Percentiles rank a stretch among this genome's conserved stretches.
These are phyloP conservation scores for Notodonta dromedarius DNA, from an alignment of 2,888 invertebrate species.

Conservation along the genomic window DNA sequence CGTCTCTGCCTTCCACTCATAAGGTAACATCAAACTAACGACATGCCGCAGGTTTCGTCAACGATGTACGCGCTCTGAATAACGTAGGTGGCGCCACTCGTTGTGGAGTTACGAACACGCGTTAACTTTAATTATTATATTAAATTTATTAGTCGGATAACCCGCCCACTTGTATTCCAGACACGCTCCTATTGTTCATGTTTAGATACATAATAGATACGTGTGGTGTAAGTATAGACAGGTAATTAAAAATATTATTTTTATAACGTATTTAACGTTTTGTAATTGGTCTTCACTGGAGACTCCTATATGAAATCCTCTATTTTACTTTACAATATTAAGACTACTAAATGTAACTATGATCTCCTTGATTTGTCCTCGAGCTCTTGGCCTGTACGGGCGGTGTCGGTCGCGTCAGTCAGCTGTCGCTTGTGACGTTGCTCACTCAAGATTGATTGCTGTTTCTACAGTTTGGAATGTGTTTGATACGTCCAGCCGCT, in stretches of 20 bases:
- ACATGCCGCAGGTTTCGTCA: neutral
- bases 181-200: neutral
- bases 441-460: conserved; percentile 34
- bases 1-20: neutral
- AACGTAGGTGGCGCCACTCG: neutral
- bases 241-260: too few species aligned
- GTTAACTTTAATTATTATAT: conserved; percentile 5
- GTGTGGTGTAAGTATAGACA: neutral
- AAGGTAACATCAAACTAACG: conserved; percentile 1
- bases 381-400: conserved; percentile 8
- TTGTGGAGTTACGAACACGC: neutral
- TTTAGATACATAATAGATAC: neutral
- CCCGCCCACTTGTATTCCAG: neutral
- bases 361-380: neutral
- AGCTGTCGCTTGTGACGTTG: conserved; percentile 20
- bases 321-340: too few species aligned
- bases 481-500: neutral
- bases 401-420: conserved; percentile 6
- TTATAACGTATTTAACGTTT: too few species aligned
- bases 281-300: too few species aligned
- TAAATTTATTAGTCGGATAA: conserved; percentile 2
- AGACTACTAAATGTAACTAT: neutral
- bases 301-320: too few species aligned
- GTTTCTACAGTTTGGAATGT: conserved; percentile 1
- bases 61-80: conserved; percentile 3